Conservation (phyloP, 2,113 vertebrate genomes). For the Fulica atra region DNA sequence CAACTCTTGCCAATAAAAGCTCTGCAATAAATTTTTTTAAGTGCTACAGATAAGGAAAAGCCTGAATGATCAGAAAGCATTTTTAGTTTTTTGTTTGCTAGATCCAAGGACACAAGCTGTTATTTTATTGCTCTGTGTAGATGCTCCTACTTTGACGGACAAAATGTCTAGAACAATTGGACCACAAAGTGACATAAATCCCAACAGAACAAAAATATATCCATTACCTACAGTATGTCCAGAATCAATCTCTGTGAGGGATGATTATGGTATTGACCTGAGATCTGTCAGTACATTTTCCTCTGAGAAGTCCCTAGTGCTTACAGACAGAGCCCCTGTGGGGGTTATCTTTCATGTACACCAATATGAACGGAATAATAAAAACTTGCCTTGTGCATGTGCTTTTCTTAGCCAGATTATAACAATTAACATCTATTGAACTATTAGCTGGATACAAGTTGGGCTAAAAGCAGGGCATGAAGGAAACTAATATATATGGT, state of each 20-base stretch:
- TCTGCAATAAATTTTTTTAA: not conserved
- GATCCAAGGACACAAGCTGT: slow-evolving; percentile 56
- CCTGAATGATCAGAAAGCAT: slow-evolving; percentile 31
- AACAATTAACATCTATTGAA: slow-evolving; percentile 52
- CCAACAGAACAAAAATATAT: slow-evolving; percentile 60
- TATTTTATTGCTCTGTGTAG: slow-evolving; percentile 46
- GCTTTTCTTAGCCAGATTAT: slow-evolving; percentile 57
- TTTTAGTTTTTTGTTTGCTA: not conserved
- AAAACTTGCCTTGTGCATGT: slow-evolving; percentile 35
- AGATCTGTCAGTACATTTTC: slow-evolving; percentile 74
- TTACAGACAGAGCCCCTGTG: slow-evolving; percentile 59
- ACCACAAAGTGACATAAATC: slow-evolving; percentile 68
- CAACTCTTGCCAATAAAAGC: not conserved
- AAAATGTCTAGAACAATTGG: slow-evolving; percentile 65
- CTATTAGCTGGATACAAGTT: not conserved
- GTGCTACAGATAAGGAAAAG: not conserved
- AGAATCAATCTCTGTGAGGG: slow-evolving; percentile 63
- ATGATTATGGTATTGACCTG: slow-evolving; percentile 66
- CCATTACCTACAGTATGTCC: slow-evolving; percentile 52
- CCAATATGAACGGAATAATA: slow-evolving; percentile 68
- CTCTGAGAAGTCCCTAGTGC: slow-evolving; percentile 65
- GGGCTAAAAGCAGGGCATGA: not conserved
- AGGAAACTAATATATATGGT: not conserved
- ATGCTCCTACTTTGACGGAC: slow-evolving; percentile 53
- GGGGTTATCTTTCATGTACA: slow-evolving; percentile 42